Conservation (phyloP, 2,113 vertebrate species). For the Chionomys nivalis region DNA sequence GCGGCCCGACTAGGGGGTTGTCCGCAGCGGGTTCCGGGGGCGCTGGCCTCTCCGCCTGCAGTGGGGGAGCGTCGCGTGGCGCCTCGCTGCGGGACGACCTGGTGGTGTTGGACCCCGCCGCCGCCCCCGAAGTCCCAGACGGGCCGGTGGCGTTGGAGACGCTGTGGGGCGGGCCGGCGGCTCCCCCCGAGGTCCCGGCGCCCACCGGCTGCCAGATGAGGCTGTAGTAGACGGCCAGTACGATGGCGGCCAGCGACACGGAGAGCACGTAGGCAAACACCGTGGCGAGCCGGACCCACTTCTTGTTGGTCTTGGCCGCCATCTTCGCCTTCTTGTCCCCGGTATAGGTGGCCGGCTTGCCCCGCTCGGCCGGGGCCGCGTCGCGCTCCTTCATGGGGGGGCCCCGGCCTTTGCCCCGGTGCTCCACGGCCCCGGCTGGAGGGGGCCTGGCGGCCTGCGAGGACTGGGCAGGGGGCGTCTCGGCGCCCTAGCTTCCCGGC, state of each 20-base stretch:
- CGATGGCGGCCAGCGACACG: slow-evolving; percentile 97
- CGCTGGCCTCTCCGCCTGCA: slow-evolving; percentile 52
- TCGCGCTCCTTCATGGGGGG: slow-evolving; percentile 97
- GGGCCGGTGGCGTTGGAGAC: slow-evolving; percentile 72
- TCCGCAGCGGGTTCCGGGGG: slow-evolving; percentile 28
- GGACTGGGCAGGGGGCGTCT: slow-evolving; percentile 64
- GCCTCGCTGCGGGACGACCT: slow-evolving; percentile 67
- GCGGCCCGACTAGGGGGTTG: slow-evolving; percentile 39
- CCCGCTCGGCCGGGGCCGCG: slow-evolving; percentile 91
- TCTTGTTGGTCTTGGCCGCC: slow-evolving; percentile 99
- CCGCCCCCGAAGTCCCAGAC: slow-evolving; percentile 61
- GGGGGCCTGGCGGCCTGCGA: slow-evolving; percentile 79
- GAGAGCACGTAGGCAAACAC: slow-evolving; percentile 98
- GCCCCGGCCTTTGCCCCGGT: slow-evolving; percentile 94
- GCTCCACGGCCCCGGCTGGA: slow-evolving; percentile 91
- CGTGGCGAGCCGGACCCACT: slow-evolving; percentile 98
- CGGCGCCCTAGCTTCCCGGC: slow-evolving; percentile 68
- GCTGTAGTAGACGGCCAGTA: slow-evolving; percentile 98
- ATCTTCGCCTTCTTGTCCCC: slow-evolving; percentile 99
- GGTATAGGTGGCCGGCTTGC: slow-evolving; percentile 98
- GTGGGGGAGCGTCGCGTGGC: slow-evolving; percentile 67
- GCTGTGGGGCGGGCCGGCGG: slow-evolving; percentile 63
- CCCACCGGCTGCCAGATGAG: slow-evolving; percentile 96
- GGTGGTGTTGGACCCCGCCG: slow-evolving; percentile 59
- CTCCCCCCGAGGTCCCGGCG: slow-evolving; percentile 81